These are phyloP conservation scores for Bombus impatiens DNA, from an alignment of 1,140 invertebrate genomes.

Conservation along the genomic window DNA sequence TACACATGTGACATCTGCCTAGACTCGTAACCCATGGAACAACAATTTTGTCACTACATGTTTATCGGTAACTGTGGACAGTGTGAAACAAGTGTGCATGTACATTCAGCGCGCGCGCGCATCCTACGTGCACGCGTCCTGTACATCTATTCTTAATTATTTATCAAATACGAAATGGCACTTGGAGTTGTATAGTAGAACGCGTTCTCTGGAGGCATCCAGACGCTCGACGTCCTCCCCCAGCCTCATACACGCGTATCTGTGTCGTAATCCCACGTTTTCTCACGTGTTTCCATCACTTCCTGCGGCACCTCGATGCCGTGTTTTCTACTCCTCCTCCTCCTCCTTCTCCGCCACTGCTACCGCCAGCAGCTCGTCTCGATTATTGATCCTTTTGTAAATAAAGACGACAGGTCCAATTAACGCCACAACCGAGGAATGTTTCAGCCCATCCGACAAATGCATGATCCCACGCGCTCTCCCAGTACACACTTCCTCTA, in stretches of 20 bases:
- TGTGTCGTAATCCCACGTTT: slow-evolving; percentile 24
- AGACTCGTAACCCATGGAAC: not conserved
- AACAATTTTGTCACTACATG: not conserved
- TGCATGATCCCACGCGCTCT: slow-evolving; percentile 49
- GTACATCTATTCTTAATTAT: slow-evolving; percentile 41
- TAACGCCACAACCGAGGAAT: slow-evolving; percentile 57
- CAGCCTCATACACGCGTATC: slow-evolving; percentile 10
- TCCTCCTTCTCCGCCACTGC: slow-evolving; percentile 5
- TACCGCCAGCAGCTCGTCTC: slow-evolving; percentile 44
- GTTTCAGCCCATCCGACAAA: slow-evolving; percentile 56
- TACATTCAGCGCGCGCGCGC: slow-evolving; percentile 17
- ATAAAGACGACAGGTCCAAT: slow-evolving; percentile 65
- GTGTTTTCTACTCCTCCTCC: slow-evolving; percentile 48
- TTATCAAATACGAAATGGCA: slow-evolving; percentile 63
- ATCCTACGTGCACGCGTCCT: slow-evolving; percentile 2
- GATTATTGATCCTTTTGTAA: slow-evolving; percentile 71
- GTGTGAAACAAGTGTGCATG: slow-evolving; percentile 15
- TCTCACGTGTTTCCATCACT: slow-evolving; percentile 63
- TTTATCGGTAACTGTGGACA: not conserved
- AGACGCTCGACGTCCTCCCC: slow-evolving; percentile 26
- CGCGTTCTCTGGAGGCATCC: slow-evolving; percentile 22
- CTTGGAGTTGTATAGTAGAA: slow-evolving; percentile 50
- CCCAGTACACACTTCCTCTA: not conserved
- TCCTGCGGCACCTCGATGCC: slow-evolving; percentile 52
- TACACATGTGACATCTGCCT: not conserved